Percentiles rank a stretch among this genome's conserved stretches.
phyloP scores from a whole-genome alignment of 2,113 vertebrate genomes.

The Alligator mississippiensis region DNA sequence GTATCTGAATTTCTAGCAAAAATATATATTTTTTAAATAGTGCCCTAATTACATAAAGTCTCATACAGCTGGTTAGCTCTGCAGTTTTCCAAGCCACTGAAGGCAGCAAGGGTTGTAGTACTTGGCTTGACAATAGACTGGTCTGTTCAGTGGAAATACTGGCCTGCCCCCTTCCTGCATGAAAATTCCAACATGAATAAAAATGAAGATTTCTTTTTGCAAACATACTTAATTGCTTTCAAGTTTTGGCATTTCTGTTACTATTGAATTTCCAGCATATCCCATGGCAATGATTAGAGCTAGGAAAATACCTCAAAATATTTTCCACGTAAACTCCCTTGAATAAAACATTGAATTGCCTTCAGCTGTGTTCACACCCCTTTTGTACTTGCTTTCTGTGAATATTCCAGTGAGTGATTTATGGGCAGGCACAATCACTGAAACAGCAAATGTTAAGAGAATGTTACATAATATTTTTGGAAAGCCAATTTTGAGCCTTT shows the following conservation, averaged over 20 bases:
- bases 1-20: conserved; percentile 4
- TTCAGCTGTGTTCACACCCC: conserved; percentile 73
- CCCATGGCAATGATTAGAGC: conserved; percentile 72
- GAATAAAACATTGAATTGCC: conserved; percentile 73
- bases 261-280: conserved; percentile 54
- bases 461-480: conserved; percentile 51
- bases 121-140: not conserved
- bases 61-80: not conserved
- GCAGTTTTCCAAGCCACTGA: not conserved
- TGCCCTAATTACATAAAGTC: not conserved
- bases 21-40: not conserved
- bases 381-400: conserved; percentile 72
- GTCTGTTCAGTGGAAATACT: not conserved
- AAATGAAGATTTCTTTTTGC: conserved; percentile 51
- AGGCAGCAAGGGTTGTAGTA: conserved; percentile 18
- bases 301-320: conserved; percentile 74
- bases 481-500: conserved; percentile 35
- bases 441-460: conserved; percentile 59
- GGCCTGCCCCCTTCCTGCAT: conserved; percentile 33
- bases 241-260: conserved; percentile 67
- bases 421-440: conserved; percentile 65
- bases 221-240: conserved; percentile 66
- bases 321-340: conserved; percentile 65
- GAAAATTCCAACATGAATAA: conserved; percentile 30
- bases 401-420: conserved; percentile 74